Conservation (phyloP, 1,140 invertebrate genomes). For the Globodera rostochiensis region DNA sequence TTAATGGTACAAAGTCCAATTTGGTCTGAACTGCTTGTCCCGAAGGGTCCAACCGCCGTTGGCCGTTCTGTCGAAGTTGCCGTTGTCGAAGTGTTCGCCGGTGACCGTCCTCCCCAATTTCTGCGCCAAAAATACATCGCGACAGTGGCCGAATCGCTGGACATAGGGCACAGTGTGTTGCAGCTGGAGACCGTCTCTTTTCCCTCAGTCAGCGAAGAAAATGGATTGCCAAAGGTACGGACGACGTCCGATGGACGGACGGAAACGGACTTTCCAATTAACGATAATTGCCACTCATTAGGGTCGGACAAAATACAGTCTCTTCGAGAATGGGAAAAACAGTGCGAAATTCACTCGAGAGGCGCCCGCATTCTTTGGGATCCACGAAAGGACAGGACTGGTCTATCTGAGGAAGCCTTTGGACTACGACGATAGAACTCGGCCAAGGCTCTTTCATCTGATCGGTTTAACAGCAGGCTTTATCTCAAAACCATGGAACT, state of each 20-base stretch:
- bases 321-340: constrained; percentile 25
- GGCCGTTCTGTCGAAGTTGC: constrained; percentile 46
- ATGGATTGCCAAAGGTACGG: neutral
- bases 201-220: neutral
- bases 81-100: constrained; percentile 56
- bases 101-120: constrained; percentile 61
- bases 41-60: constrained; percentile 26
- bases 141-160: constrained; percentile 48
- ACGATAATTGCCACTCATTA: neutral
- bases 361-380: constrained; percentile 39
- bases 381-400: constrained; percentile 51
- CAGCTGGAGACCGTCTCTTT: constrained; percentile 45
- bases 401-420: constrained; percentile 45
- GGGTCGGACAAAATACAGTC: constrained; percentile 20
- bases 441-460: constrained; percentile 54
- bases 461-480: constrained; percentile 37
- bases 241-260: neutral
- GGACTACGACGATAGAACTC: constrained; percentile 56
- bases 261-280: neutral
- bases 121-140: constrained; percentile 49
- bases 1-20: neutral
- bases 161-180: constrained; percentile 56
- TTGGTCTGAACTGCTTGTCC: neutral
- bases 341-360: constrained; percentile 7
- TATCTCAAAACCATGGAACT: neutral